A percentile compares a stretch with the other conserved stretches of the same genome.
phyloP scores from a whole-genome alignment of 30 jellyfish, hydroid and myxozoan genomes.

The Hydractinia symbiolongicarpus region DNA sequence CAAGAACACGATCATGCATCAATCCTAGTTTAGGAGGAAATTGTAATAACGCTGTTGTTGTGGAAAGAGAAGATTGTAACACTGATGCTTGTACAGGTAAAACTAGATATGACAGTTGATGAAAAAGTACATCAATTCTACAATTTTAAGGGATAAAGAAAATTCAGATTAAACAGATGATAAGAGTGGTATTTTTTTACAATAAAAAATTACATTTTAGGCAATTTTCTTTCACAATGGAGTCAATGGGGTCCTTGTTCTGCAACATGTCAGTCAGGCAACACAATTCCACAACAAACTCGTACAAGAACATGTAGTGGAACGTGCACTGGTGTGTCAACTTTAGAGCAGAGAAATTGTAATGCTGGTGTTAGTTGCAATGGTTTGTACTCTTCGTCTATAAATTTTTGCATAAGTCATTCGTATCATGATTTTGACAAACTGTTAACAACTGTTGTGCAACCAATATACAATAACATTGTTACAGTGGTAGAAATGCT shows the following conservation, averaged over 20 bases:
- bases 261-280: neutral
- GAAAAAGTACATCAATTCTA: neutral
- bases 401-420: too few species aligned
- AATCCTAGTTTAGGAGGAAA: neutral
- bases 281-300: neutral
- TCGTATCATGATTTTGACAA: too few species aligned
- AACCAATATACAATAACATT: too few species aligned
- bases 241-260: conserved; percentile 15
- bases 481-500: too few species aligned
- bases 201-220: too few species aligned
- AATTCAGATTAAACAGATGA: too few species aligned
- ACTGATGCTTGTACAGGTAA: neutral
- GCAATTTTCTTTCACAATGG: conserved; percentile 3
- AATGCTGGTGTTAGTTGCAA: conserved; percentile 10
- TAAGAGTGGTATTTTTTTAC: too few species aligned
- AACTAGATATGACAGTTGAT: neutral
- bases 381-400: neutral
- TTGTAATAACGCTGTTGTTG: neutral
- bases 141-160: too few species aligned
- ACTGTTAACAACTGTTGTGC: too few species aligned
- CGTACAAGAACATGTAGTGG: conserved; percentile 18
- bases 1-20: neutral
- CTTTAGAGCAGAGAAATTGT: neutral
- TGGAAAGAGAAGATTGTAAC: neutral
- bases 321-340: neutral